These are phyloP conservation scores for Columbina picui DNA, from an alignment of 2,113 vertebrate species.

Conservation along the genomic window DNA sequence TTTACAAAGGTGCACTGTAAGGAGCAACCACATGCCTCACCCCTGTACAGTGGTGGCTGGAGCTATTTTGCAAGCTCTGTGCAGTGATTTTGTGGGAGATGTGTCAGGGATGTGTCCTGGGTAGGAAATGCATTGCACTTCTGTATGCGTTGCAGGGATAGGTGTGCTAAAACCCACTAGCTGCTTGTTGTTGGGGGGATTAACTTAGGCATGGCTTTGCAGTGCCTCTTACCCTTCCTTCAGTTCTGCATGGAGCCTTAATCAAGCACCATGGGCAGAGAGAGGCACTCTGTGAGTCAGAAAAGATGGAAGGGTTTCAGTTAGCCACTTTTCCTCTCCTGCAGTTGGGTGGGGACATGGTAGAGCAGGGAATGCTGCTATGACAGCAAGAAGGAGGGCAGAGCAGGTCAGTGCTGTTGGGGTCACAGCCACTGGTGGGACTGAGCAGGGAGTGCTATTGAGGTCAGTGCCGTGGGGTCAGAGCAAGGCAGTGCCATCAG, in stretches of 20 bases:
- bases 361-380: background rate
- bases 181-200: fast-evolving
- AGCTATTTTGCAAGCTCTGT: background rate
- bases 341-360: background rate
- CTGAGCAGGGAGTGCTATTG: no score
- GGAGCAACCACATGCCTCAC: background rate
- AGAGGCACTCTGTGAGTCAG: background rate
- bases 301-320: background rate
- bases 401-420: no score
- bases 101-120: background rate
- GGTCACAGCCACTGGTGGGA: no score
- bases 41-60: fast-evolving
- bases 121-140: background rate
- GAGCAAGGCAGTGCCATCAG: background rate
- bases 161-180: background rate
- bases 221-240: background rate
- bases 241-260: background rate
- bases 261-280: background rate
- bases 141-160: background rate
- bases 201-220: background rate
- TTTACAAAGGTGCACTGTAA: background rate
- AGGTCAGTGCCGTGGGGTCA: no score
- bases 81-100: background rate
- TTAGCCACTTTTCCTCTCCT: background rate
- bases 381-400: background rate